Evolutionary conservation across 2,113 vertebrate species (phyloP).

Genomic region (Cyprinodon tularosa): DNA sequence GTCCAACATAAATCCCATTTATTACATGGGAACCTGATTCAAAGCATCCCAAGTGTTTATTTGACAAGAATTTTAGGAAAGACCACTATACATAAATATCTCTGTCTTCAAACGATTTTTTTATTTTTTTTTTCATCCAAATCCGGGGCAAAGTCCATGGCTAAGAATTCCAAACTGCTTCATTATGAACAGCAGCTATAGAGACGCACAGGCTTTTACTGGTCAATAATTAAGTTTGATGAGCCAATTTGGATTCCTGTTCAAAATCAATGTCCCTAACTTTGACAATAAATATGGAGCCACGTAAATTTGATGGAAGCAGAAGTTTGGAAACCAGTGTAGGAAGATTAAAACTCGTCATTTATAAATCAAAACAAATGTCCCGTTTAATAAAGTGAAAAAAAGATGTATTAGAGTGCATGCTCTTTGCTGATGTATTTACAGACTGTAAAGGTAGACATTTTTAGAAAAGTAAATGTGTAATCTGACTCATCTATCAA

Average conservation of each 20-base stretch:
- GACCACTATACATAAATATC: constrained; percentile 24
- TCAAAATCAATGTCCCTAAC: not conserved
- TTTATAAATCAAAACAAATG: not conserved
- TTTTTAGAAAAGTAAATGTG: too few species aligned
- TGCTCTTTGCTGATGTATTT: too few species aligned
- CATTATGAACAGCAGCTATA: not conserved
- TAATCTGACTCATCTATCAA: too few species aligned
- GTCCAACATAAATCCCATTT: too few species aligned
- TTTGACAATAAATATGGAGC: not conserved
- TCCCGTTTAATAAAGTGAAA: too few species aligned
- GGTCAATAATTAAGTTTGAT: not conserved
- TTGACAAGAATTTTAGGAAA: constrained; percentile 6
- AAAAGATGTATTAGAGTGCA: too few species aligned
- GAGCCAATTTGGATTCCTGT: not conserved
- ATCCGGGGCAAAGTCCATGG: not conserved
- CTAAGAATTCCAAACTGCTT: not conserved
- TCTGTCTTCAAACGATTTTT: constrained; percentile 27
- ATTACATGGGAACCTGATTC: not conserved
- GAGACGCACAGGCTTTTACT: not conserved
- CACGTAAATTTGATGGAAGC: not conserved
- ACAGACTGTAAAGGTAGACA: too few species aligned
- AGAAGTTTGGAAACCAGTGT: not conserved
- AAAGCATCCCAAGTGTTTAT: constrained; percentile 4
- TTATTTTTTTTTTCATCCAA: not conserved
- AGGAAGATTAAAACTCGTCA: not conserved